Percentiles rank a stretch among this genome's conserved stretches.
Conservation (phyloP, 2,888 invertebrate species). For the Fragum sueziense region DNA sequence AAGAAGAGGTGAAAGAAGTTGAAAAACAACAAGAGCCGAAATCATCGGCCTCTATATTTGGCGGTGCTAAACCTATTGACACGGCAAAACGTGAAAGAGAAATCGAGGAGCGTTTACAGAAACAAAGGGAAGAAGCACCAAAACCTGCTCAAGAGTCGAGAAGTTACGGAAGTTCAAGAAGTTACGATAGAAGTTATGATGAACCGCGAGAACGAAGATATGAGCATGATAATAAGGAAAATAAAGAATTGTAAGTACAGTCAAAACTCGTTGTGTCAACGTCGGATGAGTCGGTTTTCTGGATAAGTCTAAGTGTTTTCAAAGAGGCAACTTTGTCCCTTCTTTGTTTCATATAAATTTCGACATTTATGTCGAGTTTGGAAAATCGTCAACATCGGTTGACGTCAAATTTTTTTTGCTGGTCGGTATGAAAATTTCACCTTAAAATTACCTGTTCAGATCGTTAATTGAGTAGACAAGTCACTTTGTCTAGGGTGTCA, state of each 20-base stretch:
- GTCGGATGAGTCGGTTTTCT: too few species aligned
- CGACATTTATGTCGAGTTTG: too few species aligned
- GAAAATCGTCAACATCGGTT: too few species aligned
- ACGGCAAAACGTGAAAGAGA: slow-evolving; percentile 94
- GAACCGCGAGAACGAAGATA: slow-evolving; percentile 31
- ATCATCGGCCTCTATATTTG: slow-evolving; percentile 90
- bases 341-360: too few species aligned
- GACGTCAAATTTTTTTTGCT: too few species aligned
- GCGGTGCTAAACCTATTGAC: slow-evolving; percentile 97
- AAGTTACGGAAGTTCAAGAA: slow-evolving; percentile 35
- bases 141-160: slow-evolving; percentile 42
- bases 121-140: slow-evolving; percentile 38
- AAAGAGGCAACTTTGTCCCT: too few species aligned
- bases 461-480: too few species aligned
- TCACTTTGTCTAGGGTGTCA: too few species aligned
- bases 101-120: slow-evolving; percentile 91
- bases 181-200: slow-evolving; percentile 26
- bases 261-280: too few species aligned
- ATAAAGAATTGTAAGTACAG: slow-evolving; percentile 62
- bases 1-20: slow-evolving; percentile 4
- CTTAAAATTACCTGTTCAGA: too few species aligned
- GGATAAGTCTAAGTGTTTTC: too few species aligned
- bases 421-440: too few species aligned
- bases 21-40: slow-evolving; percentile 24
- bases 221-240: slow-evolving; percentile 67